A percentile compares a stretch with the other conserved stretches of the same genome.
Evolutionary conservation across 2,888 invertebrate species (phyloP).

Genomic region (Eucriotettix oculatus): DNA sequence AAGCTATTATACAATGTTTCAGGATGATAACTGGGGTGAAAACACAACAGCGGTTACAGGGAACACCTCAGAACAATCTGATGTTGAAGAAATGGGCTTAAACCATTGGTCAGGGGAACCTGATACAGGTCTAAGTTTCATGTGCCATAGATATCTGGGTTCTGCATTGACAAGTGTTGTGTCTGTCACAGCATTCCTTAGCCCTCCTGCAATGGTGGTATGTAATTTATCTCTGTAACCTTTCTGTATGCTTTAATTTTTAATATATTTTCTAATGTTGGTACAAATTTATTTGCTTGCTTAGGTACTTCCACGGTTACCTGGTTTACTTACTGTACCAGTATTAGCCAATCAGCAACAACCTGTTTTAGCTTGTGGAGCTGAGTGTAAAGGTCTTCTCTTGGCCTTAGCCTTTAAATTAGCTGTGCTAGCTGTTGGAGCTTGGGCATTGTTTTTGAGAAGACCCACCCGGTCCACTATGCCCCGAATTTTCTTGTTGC

Average conservation of each 20-base stretch:
- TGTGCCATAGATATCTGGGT: slow-evolving; percentile 71
- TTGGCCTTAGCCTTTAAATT: slow-evolving; percentile 84
- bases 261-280: too few relatives aligned
- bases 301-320: not conserved
- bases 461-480: slow-evolving; percentile 70
- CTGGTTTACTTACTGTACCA: not conserved
- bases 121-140: slow-evolving; percentile 52
- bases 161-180: slow-evolving; percentile 63
- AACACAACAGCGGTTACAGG: slow-evolving; percentile 94
- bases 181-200: slow-evolving; percentile 69
- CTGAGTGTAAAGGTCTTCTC: slow-evolving; percentile 86
- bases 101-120: slow-evolving; percentile 53
- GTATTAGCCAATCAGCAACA: slow-evolving; percentile 54
- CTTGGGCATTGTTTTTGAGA: slow-evolving; percentile 84
- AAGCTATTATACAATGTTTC: slow-evolving; percentile 20
- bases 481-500: slow-evolving; percentile 80
- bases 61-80: slow-evolving; percentile 89
- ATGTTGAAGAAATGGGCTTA: slow-evolving; percentile 76
- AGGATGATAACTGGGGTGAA: slow-evolving; percentile 99
- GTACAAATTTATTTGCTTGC: not conserved
- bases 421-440: slow-evolving; percentile 65
- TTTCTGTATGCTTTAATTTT: too few relatives aligned
- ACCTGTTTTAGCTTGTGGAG: slow-evolving; percentile 63
- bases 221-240: not conserved
- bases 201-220: slow-evolving; percentile 84